Evolutionary conservation across 2,797 vertebrate genomes (phyloP), one percentile per base, ranked within the genome.

Genomic region (Peromyscus attwateri): DNA sequence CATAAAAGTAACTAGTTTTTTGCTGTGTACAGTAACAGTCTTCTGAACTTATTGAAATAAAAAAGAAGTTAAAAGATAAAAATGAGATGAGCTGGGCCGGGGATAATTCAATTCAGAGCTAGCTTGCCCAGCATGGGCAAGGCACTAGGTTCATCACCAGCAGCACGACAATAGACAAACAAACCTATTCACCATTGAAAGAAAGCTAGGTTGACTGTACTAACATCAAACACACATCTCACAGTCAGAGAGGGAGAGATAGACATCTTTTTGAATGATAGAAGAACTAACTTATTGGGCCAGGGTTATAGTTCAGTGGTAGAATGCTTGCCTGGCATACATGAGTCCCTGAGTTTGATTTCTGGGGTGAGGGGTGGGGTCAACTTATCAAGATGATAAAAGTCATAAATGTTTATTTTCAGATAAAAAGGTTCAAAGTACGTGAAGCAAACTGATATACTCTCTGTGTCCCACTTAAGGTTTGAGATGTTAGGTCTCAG

Each of bases 361-460:
- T n/a, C 34, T n/a, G 25, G 21, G 19, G 73, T 75, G 40, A 43
- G 52, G 27, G 29, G 25, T 37, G 12, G 16, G n/a, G 81, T 71
- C 21, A 76, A 27, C 57, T 76, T 87, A 71, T 77, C 79, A 94
- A 90, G 77, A 82, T 60, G 34, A 70, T 85, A 40, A 75, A 75
- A 94, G 88, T 66, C 82, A 60, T 92, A 89, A 83, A 60, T 77
- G 68, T 90, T 92, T 87, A 82, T 87, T 17, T 68, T 87, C 37
- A 62, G 10, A 64, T 81, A 71, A 55, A 92, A 89, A 83, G 17
- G 46, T 84, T 93, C 95, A 91, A 95, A 93, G 57, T 84, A 19
- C 60, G 29, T 37, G 57, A 88, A 52, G 83, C 66, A 93, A 92
- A 49, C 6, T 49, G n/a, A 71, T 73, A 64, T 8, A 77, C 21